These are phyloP conservation scores for Dendrolimus pini DNA, from an alignment of 2,888 invertebrate genomes.

Conservation along the genomic window DNA sequence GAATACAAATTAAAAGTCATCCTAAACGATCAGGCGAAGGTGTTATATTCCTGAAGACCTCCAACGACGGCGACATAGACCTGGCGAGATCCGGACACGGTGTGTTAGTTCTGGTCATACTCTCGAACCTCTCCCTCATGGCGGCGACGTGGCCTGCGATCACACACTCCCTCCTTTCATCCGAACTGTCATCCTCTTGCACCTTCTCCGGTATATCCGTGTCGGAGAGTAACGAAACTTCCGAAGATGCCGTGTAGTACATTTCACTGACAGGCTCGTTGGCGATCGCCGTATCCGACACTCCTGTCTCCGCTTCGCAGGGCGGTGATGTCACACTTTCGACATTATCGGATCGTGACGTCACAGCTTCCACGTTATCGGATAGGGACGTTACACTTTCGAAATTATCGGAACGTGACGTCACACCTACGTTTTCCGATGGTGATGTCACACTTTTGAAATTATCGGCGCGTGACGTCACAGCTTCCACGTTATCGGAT, in stretches of 20 bases:
- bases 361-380: no score
- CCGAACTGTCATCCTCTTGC: slow-evolving; percentile 20
- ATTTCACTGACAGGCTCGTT: slow-evolving; percentile 51
- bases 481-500: slow-evolving; percentile 32
- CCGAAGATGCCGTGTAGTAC: slow-evolving; percentile 66
- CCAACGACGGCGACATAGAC: slow-evolving; percentile 43
- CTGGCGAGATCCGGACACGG: slow-evolving; percentile 52
- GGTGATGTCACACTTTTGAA: slow-evolving; percentile 34
- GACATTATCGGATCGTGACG: background rate
- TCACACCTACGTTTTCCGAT: slow-evolving; percentile 8
- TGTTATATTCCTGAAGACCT: slow-evolving; percentile 45
- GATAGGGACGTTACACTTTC: no score
- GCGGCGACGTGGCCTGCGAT: slow-evolving; percentile 71
- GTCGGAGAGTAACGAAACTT: slow-evolving; percentile 54
- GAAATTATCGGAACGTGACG: slow-evolving; percentile 7
- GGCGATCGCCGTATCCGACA: slow-evolving; percentile 34
- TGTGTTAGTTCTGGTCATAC: slow-evolving; percentile 63
- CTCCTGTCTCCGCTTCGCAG: slow-evolving; percentile 26
- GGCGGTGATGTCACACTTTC: slow-evolving; percentile 39
- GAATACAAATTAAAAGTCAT: slow-evolving; percentile 5
- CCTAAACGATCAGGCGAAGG: slow-evolving; percentile 54
- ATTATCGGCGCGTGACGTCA: slow-evolving; percentile 18
- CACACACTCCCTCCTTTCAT: slow-evolving; percentile 43
- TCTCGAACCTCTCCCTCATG: slow-evolving; percentile 69
- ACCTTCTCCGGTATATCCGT: slow-evolving; percentile 34